Conservation (phyloP, 2,113 vertebrate species). For the Chloropsis hardwickii region DNA sequence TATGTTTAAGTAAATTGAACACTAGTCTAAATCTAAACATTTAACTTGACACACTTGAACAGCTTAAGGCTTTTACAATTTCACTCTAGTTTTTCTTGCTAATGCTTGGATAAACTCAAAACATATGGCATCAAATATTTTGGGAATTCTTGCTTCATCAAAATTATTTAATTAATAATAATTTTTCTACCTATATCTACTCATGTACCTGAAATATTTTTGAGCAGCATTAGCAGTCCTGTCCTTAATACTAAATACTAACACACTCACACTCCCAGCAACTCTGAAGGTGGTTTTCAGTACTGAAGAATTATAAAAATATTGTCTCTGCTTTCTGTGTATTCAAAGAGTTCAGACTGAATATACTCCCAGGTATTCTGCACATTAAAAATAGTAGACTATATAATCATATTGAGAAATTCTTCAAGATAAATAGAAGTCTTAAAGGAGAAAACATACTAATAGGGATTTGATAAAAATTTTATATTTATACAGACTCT, state of each 20-base stretch:
- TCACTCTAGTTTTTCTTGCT: neutral
- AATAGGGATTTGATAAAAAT: neutral
- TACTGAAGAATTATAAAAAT: neutral
- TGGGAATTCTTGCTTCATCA: neutral
- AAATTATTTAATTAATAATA: neutral
- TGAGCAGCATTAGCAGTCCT: neutral
- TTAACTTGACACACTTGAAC: neutral
- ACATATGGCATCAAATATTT: neutral
- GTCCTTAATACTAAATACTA: neutral
- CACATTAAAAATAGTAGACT: neutral
- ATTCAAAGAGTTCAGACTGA: neutral
- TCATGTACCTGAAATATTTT: neutral
- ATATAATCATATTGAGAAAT: neutral
- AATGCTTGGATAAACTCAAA: neutral
- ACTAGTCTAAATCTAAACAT: neutral
- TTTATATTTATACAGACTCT: neutral
- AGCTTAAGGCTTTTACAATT: neutral
- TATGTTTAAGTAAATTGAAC: neutral
- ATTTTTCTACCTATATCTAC: neutral
- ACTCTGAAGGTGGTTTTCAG: neutral
- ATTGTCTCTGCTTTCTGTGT: neutral
- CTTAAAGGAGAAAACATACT: neutral
- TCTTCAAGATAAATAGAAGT: neutral
- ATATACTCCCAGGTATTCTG: neutral
- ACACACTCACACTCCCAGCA: neutral